Conservation (phyloP, 2,888 invertebrate genomes). For the Andrena trimmerana region DNA sequence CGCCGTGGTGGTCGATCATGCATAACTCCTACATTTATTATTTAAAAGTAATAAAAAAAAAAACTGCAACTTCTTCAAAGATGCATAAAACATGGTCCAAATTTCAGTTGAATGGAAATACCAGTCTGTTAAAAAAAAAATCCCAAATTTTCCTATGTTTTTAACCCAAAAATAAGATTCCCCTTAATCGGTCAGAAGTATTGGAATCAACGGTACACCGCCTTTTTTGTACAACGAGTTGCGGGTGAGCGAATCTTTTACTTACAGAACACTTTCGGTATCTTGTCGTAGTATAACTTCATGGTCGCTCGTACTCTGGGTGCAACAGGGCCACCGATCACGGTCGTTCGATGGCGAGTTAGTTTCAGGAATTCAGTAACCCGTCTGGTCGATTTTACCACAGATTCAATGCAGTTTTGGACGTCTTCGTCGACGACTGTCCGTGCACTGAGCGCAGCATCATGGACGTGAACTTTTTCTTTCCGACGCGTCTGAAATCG, state of each 20-base stretch:
- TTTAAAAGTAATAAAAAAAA: too few species aligned
- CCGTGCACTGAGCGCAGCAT: conserved; percentile 63
- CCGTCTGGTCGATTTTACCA: background rate
- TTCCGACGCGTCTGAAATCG: conserved; percentile 61
- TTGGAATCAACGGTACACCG: too few species aligned
- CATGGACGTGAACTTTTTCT: conserved; percentile 39
- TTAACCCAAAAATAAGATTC: too few species aligned
- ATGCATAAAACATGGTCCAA: too few species aligned
- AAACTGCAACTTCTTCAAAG: too few species aligned
- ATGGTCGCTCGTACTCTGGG: background rate
- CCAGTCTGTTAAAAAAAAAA: too few species aligned
- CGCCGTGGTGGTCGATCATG: too few species aligned
- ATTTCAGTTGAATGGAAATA: too few species aligned
- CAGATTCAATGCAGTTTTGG: conserved; percentile 5
- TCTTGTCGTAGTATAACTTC: conserved; percentile 26
- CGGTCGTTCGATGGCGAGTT: background rate
- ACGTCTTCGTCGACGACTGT: conserved; percentile 49
- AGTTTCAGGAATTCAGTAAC: background rate
- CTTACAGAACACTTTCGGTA: conserved; percentile 44
- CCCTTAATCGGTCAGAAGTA: too few species aligned
- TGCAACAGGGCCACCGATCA: background rate
- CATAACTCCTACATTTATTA: too few species aligned
- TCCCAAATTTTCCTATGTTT: too few species aligned
- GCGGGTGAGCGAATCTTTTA: background rate
- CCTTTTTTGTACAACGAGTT: background rate